Conservation (phyloP, 2,888 invertebrate genomes). For the Tridacna crocea region DNA sequence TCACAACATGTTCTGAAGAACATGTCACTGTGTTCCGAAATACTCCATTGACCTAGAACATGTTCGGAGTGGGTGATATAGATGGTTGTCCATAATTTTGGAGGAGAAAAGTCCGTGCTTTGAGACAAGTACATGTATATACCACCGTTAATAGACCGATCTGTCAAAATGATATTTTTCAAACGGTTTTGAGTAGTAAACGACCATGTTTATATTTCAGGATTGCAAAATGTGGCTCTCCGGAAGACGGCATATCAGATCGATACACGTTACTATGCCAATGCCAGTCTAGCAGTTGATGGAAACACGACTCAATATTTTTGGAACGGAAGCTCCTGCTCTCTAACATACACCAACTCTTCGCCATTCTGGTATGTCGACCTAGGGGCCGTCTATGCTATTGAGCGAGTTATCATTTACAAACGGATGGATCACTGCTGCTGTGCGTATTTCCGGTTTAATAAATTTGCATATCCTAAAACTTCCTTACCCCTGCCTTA, state of each 20-base stretch:
- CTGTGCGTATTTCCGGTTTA: neutral
- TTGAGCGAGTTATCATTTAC: neutral
- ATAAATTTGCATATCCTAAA: too few relatives aligned
- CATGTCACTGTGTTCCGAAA: too few relatives aligned
- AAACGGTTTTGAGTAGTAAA: too few relatives aligned
- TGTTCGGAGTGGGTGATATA: too few relatives aligned
- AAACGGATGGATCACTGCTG: conserved; percentile 4
- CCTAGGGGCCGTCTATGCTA: neutral
- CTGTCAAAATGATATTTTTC: too few relatives aligned
- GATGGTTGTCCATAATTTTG: too few relatives aligned
- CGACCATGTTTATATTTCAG: neutral
- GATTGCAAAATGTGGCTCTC: neutral
- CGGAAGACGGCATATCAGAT: neutral
- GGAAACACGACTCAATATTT: conserved; percentile 1
- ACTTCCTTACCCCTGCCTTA: too few relatives aligned
- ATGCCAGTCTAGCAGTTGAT: neutral
- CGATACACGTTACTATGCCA: neutral
- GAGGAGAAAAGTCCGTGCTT: too few relatives aligned
- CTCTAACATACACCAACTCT: neutral
- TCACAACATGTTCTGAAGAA: too few relatives aligned
- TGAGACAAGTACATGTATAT: too few relatives aligned
- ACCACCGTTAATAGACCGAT: too few relatives aligned
- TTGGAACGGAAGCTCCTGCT: neutral
- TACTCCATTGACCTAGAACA: too few relatives aligned
- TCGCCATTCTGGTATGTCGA: neutral